Percentiles rank a stretch among this genome's conserved stretches.
phyloP scores from a whole-genome alignment of 2,888 invertebrate species.

The Pterostichus madidus region DNA sequence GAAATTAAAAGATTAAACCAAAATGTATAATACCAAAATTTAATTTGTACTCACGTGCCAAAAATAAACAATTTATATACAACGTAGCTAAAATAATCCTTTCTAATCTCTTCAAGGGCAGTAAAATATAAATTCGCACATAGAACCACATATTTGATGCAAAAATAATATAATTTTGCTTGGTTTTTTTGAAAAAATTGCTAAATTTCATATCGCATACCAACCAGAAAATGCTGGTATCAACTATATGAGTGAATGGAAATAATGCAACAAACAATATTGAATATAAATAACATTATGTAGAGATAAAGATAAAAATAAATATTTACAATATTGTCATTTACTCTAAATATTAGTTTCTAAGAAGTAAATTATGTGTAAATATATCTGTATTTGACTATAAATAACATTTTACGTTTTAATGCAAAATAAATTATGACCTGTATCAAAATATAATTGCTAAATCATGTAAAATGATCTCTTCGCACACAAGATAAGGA shows the following conservation, averaged over 20 bases:
- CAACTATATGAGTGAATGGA: no score
- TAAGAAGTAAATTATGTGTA: neutral
- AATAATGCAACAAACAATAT: no score
- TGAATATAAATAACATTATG: neutral
- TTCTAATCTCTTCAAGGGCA: constrained; percentile 3
- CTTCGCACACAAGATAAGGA: constrained; percentile 42
- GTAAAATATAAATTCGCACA: neutral
- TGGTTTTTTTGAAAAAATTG: no score
- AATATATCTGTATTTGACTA: neutral
- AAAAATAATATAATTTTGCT: neutral
- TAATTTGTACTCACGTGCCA: neutral
- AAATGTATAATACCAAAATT: no score
- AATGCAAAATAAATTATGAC: constrained; percentile 39
- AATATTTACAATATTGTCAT: neutral
- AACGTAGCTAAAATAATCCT: neutral
- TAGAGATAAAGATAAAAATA: neutral
- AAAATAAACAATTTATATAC: neutral
- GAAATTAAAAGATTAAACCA: no score
- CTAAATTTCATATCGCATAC: no score
- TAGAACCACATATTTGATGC: neutral
- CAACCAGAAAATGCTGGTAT: no score
- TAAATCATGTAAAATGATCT: constrained; percentile 37
- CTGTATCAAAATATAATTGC: constrained; percentile 45
- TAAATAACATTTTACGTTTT: constrained; percentile 16
- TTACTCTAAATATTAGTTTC: neutral